Conservation (phyloP, 1,140 invertebrate genomes). For the Tachypleus tridentatus region DNA sequence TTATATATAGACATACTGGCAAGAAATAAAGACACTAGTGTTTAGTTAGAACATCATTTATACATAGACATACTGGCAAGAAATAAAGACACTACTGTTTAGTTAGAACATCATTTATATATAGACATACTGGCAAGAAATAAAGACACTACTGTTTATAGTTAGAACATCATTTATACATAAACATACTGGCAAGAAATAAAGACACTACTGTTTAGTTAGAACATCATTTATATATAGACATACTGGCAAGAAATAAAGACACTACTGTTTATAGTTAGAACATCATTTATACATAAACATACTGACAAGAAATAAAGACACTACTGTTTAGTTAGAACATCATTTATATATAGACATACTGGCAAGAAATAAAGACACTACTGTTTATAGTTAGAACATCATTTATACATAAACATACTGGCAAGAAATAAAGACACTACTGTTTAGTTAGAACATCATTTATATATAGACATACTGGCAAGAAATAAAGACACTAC, state of each 20-base stretch:
- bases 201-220: neutral
- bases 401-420: neutral
- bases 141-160: neutral
- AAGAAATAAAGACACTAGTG: neutral
- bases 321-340: neutral
- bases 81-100: neutral
- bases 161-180: neutral
- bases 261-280: neutral
- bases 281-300: neutral
- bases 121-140: neutral
- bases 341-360: neutral
- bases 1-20: neutral
- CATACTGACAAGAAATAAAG: neutral
- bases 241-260: neutral
- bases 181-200: neutral
- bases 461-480: neutral
- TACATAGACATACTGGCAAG: neutral
- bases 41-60: neutral
- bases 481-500: neutral
- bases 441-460: neutral
- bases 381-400: neutral
- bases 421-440: neutral
- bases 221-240: neutral
- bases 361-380: neutral
- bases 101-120: neutral